phyloP scores from a whole-genome alignment of 2,888 invertebrate species.

The Nomada ruficornis region DNA sequence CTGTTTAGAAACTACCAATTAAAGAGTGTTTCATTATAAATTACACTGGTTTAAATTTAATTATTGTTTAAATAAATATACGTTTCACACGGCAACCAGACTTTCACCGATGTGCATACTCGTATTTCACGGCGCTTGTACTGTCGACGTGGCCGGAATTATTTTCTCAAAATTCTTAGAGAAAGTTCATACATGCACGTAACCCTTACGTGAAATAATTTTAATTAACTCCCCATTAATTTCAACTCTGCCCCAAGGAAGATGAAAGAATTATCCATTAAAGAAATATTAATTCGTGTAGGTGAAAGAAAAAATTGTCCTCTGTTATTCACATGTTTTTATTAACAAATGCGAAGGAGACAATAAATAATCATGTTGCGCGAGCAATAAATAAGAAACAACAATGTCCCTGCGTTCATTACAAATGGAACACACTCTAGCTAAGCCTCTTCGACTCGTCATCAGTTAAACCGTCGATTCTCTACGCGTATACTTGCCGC shows the following conservation, averaged over 20 bases:
- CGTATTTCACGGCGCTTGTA: neutral
- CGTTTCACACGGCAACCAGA: neutral
- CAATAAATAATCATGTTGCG: constrained; percentile 77
- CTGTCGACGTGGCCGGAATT: neutral
- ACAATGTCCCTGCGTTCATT: constrained; percentile 14
- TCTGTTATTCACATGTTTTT: constrained; percentile 71
- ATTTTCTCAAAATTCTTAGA: neutral
- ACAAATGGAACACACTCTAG: constrained; percentile 3
- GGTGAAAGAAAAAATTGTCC: neutral
- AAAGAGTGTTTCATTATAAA: neutral
- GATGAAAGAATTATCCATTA: neutral
- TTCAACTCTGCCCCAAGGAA: neutral
- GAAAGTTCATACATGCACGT: neutral
- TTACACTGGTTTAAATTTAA: neutral
- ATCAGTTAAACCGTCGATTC: constrained; percentile 23
- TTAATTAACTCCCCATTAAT: neutral
- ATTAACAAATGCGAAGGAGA: constrained; percentile 76
- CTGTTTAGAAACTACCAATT: too few relatives aligned
- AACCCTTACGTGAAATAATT: neutral
- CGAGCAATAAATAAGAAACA: constrained; percentile 72
- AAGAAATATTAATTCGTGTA: neutral
- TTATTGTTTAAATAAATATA: neutral
- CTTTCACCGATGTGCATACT: neutral
- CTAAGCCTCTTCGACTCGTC: constrained; percentile 24
- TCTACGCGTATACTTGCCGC: constrained; percentile 30